A percentile compares a stretch with the other conserved stretches of the same genome.
Evolutionary conservation across 2,888 invertebrate genomes (phyloP).

Genomic region (Melolontha melolontha): DNA sequence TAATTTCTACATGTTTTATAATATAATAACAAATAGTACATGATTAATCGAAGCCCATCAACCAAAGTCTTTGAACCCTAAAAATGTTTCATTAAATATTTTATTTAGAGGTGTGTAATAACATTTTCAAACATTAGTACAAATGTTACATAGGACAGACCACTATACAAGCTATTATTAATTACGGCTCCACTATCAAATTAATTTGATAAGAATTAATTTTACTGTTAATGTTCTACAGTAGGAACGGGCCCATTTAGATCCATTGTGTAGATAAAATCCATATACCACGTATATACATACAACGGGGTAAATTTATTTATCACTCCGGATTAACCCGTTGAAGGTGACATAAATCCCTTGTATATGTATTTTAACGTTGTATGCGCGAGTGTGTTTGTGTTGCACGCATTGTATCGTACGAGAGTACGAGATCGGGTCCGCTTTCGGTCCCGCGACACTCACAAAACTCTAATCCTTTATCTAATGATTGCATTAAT

Average conservation of each 20-base stretch:
- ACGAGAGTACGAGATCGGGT: not conserved
- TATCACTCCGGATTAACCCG: slow-evolving; percentile 24
- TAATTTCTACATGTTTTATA: no score
- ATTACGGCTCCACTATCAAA: not conserved
- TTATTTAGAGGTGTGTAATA: no score
- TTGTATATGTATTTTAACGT: slow-evolving; percentile 8
- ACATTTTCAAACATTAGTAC: no score
- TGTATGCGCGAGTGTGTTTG: slow-evolving; percentile 7
- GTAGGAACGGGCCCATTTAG: not conserved
- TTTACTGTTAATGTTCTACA: not conserved
- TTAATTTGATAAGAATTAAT: slow-evolving; percentile 17
- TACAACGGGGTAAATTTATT: slow-evolving; percentile 24
- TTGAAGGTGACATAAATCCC: slow-evolving; percentile 25
- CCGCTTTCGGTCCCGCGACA: slow-evolving; percentile 15
- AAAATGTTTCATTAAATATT: no score
- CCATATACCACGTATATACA: slow-evolving; percentile 1
- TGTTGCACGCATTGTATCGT: slow-evolving; percentile 19
- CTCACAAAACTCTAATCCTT: slow-evolving; percentile 39
- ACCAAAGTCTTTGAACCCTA: no score
- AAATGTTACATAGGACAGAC: no score
- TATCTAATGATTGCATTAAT: slow-evolving; percentile 53
- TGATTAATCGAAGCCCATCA: no score
- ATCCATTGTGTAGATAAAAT: slow-evolving; percentile 7
- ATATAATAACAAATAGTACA: no score
- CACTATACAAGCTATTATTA: not conserved